Percentiles rank a stretch among this genome's conserved stretches.
Evolutionary conservation across 1,140 invertebrate genomes (phyloP).

Genomic region (Anoplolepis gracilipes): DNA sequence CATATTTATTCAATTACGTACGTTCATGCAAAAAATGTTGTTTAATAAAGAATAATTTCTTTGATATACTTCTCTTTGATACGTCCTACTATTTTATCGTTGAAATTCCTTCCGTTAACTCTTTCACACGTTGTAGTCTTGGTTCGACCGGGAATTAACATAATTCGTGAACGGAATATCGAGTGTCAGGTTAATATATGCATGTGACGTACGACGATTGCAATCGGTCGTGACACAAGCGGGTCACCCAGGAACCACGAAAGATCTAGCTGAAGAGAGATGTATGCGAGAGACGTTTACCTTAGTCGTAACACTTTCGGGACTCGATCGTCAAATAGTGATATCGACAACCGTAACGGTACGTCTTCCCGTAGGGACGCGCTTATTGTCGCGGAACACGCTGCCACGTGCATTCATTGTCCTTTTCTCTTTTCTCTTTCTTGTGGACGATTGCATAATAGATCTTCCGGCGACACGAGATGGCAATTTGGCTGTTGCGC

Average conservation of each 20-base stretch:
- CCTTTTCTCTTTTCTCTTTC: background rate
- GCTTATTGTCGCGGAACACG: conserved; percentile 33
- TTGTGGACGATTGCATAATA: conserved; percentile 26
- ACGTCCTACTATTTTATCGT: background rate
- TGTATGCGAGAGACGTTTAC: conserved; percentile 42
- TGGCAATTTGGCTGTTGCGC: conserved; percentile 28
- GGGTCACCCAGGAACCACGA: conserved; percentile 4
- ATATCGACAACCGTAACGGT: conserved; percentile 75
- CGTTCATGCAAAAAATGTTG: background rate
- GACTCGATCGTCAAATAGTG: conserved; percentile 68
- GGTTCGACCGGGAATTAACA: conserved; percentile 47
- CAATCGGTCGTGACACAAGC: conserved; percentile 44
- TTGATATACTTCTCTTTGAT: too few relatives aligned
- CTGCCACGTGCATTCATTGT: conserved; percentile 35
- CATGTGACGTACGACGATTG: conserved; percentile 9
- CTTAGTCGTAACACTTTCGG: conserved; percentile 71
- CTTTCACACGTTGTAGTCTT: background rate
- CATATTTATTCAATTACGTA: background rate
- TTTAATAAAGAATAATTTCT: background rate
- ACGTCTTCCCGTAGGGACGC: conserved; percentile 44
- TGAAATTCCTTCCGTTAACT: conserved; percentile 23
- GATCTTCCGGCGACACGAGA: conserved; percentile 16
- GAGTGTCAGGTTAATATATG: conserved; percentile 18
- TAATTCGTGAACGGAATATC: conserved; percentile 61
- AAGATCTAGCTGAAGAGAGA: background rate